phyloP scores from a whole-genome alignment of 2,888 invertebrate genomes.

The Ichneumon xanthorius region DNA sequence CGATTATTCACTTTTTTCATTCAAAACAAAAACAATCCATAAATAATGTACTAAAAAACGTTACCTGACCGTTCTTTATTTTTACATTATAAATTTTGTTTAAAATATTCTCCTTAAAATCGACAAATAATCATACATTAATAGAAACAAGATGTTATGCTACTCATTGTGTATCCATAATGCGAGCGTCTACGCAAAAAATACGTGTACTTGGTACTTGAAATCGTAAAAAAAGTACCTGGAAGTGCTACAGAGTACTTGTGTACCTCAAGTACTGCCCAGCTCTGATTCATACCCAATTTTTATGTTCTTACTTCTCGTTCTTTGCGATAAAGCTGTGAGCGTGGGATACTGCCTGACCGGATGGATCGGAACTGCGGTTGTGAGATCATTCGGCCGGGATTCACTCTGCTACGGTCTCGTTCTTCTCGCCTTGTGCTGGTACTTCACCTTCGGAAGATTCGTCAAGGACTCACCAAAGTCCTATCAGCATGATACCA shows the following conservation, averaged over 20 bases:
- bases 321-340: conserved; percentile 83
- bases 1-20: no score
- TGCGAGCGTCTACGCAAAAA: no score
- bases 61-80: no score
- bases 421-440: conserved; percentile 84
- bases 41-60: no score
- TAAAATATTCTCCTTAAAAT: neutral
- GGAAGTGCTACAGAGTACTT: no score
- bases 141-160: no score
- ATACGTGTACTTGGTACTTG: no score
- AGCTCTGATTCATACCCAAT: neutral
- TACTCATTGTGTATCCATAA: no score
- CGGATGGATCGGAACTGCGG: conserved; percentile 86
- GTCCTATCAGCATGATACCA: conserved; percentile 83
- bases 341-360: conserved; percentile 87
- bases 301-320: conserved; percentile 11
- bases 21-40: no score
- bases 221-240: no score
- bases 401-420: conserved; percentile 87
- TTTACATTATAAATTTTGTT: no score
- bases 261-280: neutral
- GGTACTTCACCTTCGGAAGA: conserved; percentile 87
- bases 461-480: conserved; percentile 86
- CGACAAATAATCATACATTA: neutral
- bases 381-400: conserved; percentile 86